phyloP scores from a whole-genome alignment of 2,797 vertebrate genomes.

The Clamator glandarius region DNA sequence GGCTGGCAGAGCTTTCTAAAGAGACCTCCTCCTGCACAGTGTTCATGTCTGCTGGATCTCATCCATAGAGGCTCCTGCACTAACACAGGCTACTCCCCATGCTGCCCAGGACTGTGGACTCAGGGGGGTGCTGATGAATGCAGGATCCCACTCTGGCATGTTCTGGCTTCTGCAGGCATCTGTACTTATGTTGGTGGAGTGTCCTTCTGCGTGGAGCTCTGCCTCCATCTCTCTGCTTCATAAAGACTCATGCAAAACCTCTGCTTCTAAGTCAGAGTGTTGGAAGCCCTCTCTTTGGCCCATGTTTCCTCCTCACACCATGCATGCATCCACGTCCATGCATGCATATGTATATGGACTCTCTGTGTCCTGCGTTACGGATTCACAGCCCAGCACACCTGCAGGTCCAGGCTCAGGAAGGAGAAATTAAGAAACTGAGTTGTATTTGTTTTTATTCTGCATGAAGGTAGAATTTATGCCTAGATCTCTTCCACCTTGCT shows the following conservation, averaged over 20 bases:
- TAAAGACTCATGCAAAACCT: neutral
- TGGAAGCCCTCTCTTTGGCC: neutral
- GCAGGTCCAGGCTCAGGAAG: neutral
- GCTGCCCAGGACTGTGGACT: neutral
- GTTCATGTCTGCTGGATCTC: neutral
- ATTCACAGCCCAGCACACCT: neutral
- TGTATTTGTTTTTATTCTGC: neutral
- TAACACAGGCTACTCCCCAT: fast-evolving
- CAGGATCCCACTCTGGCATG: neutral
- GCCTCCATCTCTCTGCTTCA: neutral
- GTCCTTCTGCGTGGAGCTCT: neutral
- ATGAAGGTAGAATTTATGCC: neutral
- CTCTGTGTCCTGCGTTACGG: neutral
- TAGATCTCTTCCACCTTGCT: neutral
- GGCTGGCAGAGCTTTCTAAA: neutral
- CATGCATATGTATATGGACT: fast-evolving
- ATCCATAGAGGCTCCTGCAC: neutral
- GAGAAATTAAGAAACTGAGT: neutral
- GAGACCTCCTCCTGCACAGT: neutral
- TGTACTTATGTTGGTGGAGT: neutral
- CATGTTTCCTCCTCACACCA: neutral
- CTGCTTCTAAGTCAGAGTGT: fast-evolving
- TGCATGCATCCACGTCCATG: fast-evolving
- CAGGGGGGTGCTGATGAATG: fast-evolving
- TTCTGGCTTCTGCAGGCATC: neutral